Evolutionary conservation across 2,888 invertebrate genomes (phyloP), one percentile per base, ranked within the genome.

Genomic region (Acronicta alni): DNA sequence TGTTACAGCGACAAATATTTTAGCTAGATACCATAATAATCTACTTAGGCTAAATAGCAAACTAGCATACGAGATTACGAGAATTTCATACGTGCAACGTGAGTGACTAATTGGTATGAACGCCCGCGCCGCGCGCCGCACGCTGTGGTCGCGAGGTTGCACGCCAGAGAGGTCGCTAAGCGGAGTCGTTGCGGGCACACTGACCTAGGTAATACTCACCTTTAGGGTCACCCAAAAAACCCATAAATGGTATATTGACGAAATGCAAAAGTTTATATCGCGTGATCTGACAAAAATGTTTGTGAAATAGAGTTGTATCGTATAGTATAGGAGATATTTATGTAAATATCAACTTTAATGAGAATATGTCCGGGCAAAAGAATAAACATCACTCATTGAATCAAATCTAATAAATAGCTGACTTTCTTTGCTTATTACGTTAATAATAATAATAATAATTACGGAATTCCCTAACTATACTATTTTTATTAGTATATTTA

Each of bases 181-280:
- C 53, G 47, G 49, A 45, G 42, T 49, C 35, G n/a, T 18, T 23
- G 37, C 32, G 32, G 14, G 47, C 47, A 58, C n/a, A 53, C 20
- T 42, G 32, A 26, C 48, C 47, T 62, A n/a, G n/a, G n/a, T n/a
- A 64, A 67, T 57, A 44, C 52, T 47, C 15, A 14, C 32, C 8
- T 35, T 44, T 42, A 23, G 41, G 46, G 16, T 15, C 23, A 37
- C 42, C 45, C 15, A 52, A 61, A 56, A 43, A n/a, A 10, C 16
- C 18, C 15, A 32, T 49, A 53, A 55, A 18, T 17, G 37, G 42
- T 48, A 57, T 58, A 46, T 59, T 18, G 26, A 62, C 51, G 30
- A 54, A 57, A 55, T 49, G 41, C 20, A 39, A n/a, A 65, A 71
- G 41, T 61, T 54, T 59, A 60, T 49, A 17, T 23, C 46, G 20